Conservation (phyloP, 2,888 invertebrate species). For the Nebria brevicollis region DNA sequence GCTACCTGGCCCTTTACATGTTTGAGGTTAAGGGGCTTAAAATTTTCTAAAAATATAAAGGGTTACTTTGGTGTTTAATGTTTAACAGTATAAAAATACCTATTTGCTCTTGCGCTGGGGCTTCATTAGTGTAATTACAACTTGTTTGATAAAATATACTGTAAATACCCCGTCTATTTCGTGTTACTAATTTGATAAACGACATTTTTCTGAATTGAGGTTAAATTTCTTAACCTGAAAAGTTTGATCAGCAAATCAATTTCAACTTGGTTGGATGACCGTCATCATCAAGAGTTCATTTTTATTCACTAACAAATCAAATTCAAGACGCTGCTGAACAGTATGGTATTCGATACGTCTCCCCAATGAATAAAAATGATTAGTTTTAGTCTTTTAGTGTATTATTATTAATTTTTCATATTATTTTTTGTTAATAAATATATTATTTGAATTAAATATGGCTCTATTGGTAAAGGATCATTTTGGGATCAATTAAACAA, state of each 20-base stretch:
- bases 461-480: too few species aligned
- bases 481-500: too few species aligned
- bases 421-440: too few species aligned
- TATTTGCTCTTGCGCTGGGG: constrained; percentile 42
- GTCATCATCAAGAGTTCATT: too few species aligned
- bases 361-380: too few species aligned
- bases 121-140: constrained; percentile 46
- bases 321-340: too few species aligned
- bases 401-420: too few species aligned
- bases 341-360: too few species aligned
- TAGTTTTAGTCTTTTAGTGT: too few species aligned
- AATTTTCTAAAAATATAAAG: constrained; percentile 56
- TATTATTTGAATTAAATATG: too few species aligned
- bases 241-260: neutral
- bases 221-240: constrained; percentile 14
- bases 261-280: too few species aligned
- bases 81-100: constrained; percentile 35
- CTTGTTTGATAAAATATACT: constrained; percentile 32
- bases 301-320: too few species aligned
- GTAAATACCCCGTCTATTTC: constrained; percentile 30
- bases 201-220: constrained; percentile 30
- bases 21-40: constrained; percentile 59
- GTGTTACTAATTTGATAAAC: constrained; percentile 28
- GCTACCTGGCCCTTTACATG: constrained; percentile 54
- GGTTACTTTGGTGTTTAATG: constrained; percentile 1